phyloP scores from a whole-genome alignment of 2,113 vertebrate genomes.

The Charina bottae region DNA sequence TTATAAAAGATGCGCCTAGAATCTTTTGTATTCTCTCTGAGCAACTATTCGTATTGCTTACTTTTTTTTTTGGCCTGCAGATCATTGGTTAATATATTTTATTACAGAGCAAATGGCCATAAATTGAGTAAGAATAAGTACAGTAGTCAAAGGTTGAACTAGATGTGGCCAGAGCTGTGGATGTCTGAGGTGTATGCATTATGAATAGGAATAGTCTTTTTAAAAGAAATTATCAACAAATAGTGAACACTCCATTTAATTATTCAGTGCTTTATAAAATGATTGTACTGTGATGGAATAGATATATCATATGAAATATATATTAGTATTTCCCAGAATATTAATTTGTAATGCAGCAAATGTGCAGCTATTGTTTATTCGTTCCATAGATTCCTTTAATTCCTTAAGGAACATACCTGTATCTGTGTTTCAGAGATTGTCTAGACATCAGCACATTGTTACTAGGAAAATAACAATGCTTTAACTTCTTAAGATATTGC shows the following conservation, averaged over 20 bases:
- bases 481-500: neutral
- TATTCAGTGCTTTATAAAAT: neutral
- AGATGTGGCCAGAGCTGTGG: neutral
- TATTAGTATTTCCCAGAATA: neutral
- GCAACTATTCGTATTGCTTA: neutral
- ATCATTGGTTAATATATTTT: neutral
- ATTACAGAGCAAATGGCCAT: neutral
- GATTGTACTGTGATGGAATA: neutral
- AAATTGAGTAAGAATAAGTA: neutral
- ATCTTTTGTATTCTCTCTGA: neutral
- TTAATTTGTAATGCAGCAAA: neutral
- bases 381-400: neutral
- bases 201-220: neutral
- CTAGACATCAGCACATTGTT: neutral
- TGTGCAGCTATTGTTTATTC: neutral
- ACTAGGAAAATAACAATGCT: neutral
- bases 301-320: neutral
- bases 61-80: neutral
- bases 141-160: neutral
- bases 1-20: neutral
- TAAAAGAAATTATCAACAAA: constrained; percentile 1
- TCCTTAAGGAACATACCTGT: neutral
- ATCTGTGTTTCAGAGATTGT: neutral
- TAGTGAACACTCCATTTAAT: neutral
- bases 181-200: neutral